phyloP scores from a whole-genome alignment of 1,140 invertebrate genomes.

The Neodiprion virginianus region DNA sequence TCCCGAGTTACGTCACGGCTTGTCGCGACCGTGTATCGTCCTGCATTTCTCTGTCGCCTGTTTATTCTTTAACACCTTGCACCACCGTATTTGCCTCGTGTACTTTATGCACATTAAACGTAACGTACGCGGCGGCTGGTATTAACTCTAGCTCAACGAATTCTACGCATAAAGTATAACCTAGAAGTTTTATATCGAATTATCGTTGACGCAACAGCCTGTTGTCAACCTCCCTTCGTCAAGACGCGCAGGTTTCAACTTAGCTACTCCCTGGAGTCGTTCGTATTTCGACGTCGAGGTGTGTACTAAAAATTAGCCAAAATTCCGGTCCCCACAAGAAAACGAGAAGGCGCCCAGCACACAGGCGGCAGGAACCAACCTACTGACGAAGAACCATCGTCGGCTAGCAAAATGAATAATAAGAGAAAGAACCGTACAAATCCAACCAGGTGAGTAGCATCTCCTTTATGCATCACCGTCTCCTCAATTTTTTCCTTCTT shows the following conservation, averaged over 20 bases:
- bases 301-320: constrained; percentile 60
- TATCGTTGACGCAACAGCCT: neutral
- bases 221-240: constrained; percentile 1
- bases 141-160: no score
- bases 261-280: constrained; percentile 16
- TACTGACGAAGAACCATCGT: constrained; percentile 49
- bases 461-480: neutral
- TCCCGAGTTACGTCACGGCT: constrained; percentile 39
- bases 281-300: constrained; percentile 24
- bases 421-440: constrained; percentile 62
- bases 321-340: constrained; percentile 68
- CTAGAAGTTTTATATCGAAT: no score
- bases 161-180: no score
- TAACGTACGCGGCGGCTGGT: no score
- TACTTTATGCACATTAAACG: no score
- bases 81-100: neutral
- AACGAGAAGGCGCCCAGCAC: constrained; percentile 63
- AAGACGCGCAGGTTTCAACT: neutral
- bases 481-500: neutral
- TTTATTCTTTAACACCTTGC: constrained; percentile 8
- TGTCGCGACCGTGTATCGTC: constrained; percentile 8
- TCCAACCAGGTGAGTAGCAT: constrained; percentile 51
- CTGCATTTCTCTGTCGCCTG: constrained; percentile 10
- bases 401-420: constrained; percentile 59
- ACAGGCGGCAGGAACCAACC: constrained; percentile 60